Base-by-base conservation (phyloP, 2,113 vertebrate species). In the Tauraco erythrolophus region DNA sequence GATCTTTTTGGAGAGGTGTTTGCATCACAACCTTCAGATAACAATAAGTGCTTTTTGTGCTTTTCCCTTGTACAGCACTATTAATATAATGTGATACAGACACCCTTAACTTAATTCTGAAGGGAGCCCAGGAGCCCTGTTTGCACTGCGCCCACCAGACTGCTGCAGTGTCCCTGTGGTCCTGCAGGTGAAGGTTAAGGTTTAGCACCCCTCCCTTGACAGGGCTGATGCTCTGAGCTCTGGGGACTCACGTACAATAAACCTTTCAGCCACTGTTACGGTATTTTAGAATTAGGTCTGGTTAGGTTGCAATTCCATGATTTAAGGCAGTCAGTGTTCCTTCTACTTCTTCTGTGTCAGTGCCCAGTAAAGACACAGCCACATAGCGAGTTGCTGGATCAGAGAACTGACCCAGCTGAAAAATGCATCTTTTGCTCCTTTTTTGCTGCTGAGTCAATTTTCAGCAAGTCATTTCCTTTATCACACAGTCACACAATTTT, bases 341-440 rank as follows among this genome's bases (percentile, higher is more conserved):
- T 78, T 84, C 50, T 84, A 51, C 18, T 58, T 66, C 22, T 46
- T 75, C 25, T 54, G 11, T 70, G 30, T 65, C 23, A 76, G 62
- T 0, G 0, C 48, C 24, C n/a, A 19, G 21, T 66, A 50, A 78
- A 78, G 56, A 37, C 31, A 66, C 1, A 11, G 30, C 19, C 81
- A n/a, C 24, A 12, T 7, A 50, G 68, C 0, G 17, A 45, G 22
- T 22, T 60, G 41, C 27, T 91, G 43, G 45, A 54, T 61, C 31
- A 81, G 72, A 82, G 51, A 84, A 41, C 28, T 70, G 77, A 54
- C 54, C 41, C 41, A 84, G 15, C 51, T 66, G 81, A 87, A 74
- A 74, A 89, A 66, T 10, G 53, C 62, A 15, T 53, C 27, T 78
- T 89, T 45, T 66, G 18, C 22, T 91, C 23, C 10, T 56, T 88